Base-by-base conservation (phyloP, 2,797 vertebrate genomes). In the Hirundo rustica region DNA sequence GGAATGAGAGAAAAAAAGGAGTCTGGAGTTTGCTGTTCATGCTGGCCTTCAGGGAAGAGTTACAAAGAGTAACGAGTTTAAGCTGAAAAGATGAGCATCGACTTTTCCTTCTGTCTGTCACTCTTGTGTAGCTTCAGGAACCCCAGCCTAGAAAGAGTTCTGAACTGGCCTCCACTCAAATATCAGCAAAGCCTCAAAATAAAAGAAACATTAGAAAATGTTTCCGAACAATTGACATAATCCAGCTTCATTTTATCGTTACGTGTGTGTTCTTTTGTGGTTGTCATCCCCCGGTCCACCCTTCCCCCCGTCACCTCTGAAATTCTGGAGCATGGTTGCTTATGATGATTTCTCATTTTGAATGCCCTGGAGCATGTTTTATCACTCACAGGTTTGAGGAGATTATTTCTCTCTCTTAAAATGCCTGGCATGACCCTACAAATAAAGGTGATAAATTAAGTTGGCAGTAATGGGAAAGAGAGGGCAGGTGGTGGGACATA, bases 261-360 rank as follows among this genome's bases (percentile, higher is more conserved):
- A 23, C 27, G 13, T 38, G 16, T 45, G 34, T 34, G 16, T 54
- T 68, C 38, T 48, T 60, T 32, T 51, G 23, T 68, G 16, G 7
- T 38, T 57, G 32, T 44, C 27, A 10, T 20, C 21, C 4, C 1
- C 12, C 22, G 18, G 23, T 58, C 34, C 53, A 25, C 57, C 27
- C 51, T 65, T 53, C 27, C 30, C 26, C 45, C 30, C 0, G 0
- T 27, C 0, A 0, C 12, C 21, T 72, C 25, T 1, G 21, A 53
- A 81, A 48, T 81, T 81, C 58, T 61, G 18, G 58, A 4, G 61
- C 11, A 1, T 64, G 18, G 13, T 42, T 80, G 36, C 40, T 62
- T 55, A 22, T 13, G 44, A 50, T 29, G 36, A n/a, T 84, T 86
- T 85, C 21, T 87, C 55, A 32, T 85, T 91, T 70, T 67, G 32